phyloP scores from a whole-genome alignment of 2,113 vertebrate genomes.

The Potamarius usumacintae region DNA sequence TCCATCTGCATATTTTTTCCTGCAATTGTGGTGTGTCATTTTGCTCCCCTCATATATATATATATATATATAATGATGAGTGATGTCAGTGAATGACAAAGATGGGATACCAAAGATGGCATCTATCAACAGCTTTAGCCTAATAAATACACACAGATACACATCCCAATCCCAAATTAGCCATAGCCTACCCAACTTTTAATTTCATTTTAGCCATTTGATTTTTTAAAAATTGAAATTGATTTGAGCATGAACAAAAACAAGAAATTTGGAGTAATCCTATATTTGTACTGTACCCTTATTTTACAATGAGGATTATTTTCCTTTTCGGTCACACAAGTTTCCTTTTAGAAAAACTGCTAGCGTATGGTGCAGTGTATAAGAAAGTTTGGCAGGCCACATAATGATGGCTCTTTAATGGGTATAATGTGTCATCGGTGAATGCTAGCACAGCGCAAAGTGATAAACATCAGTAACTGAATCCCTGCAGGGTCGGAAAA shows the following conservation, averaged over 20 bases:
- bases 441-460: constrained; percentile 81
- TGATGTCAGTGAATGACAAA: constrained; percentile 58
- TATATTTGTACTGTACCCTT: background rate
- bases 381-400: constrained; percentile 62
- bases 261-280: background rate
- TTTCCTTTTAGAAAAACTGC: constrained; percentile 27
- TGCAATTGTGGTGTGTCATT: constrained; percentile 50
- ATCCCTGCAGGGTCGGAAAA: constrained; percentile 73
- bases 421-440: constrained; percentile 83
- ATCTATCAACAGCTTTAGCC: background rate
- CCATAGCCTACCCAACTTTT: background rate
- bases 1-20: constrained; percentile 66
- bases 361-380: background rate
- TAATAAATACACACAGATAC: too few relatives aligned
- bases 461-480: constrained; percentile 91
- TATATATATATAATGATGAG: background rate
- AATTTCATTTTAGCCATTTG: background rate
- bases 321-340: constrained; percentile 1
- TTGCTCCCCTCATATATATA: background rate
- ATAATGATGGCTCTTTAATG: constrained; percentile 79
- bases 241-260: background rate
- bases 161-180: background rate
- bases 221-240: background rate
- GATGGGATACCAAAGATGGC: background rate
- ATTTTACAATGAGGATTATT: background rate